These are phyloP conservation scores for Oncorhynchus nerka DNA, from an alignment of 2,113 vertebrate genomes.

Conservation along the genomic window DNA sequence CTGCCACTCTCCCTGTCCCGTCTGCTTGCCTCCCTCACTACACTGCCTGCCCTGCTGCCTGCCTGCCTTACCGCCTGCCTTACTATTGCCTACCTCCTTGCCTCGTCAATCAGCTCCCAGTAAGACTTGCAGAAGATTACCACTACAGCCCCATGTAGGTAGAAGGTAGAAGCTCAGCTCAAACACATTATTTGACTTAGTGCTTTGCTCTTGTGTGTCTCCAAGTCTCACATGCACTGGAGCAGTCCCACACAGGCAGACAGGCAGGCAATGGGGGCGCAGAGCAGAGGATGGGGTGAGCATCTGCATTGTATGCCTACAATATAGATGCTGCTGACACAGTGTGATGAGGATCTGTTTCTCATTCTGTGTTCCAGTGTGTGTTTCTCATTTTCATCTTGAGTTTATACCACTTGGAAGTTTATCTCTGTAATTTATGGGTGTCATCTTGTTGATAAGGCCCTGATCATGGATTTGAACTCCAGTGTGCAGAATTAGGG, in stretches of 20 bases:
- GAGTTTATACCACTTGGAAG: background rate
- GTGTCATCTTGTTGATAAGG: background rate
- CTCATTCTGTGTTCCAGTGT: background rate
- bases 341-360: background rate
- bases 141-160: background rate
- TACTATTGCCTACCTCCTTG: constrained; percentile 4
- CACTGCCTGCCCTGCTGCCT: too few species aligned
- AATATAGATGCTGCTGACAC: background rate
- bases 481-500: background rate
- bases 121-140: constrained; percentile 9
- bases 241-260: background rate
- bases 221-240: constrained; percentile 10
- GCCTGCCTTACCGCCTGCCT: background rate
- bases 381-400: background rate
- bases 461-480: background rate
- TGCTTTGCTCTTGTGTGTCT: background rate
- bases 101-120: background rate
- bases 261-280: background rate
- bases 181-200: constrained; percentile 4
- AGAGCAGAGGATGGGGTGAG: background rate
- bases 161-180: background rate
- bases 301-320: background rate
- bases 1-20: too few species aligned
- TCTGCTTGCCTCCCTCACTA: background rate
- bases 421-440: background rate